Conservation (phyloP, 1,140 invertebrate genomes). For the Lepidurus apus region DNA sequence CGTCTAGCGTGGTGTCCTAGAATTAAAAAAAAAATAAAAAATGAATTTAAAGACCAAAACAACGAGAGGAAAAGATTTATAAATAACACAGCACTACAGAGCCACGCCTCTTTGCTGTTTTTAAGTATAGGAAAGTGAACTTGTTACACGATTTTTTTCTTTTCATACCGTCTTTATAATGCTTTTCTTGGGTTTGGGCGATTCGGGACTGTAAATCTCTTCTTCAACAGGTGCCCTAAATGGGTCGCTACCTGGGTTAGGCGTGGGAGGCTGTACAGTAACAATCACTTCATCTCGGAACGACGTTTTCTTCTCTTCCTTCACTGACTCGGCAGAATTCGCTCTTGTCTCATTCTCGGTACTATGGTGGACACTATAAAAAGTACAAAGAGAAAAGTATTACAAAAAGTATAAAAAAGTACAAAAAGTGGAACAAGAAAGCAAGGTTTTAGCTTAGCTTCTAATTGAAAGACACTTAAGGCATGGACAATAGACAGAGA, state of each 20-base stretch:
- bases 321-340: not conserved
- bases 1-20: slow-evolving; percentile 8
- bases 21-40: not conserved
- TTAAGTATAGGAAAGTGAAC: no score
- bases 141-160: not conserved
- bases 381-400: no score
- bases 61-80: not conserved
- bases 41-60: no score
- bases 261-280: slow-evolving; percentile 1
- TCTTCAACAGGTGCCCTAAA: slow-evolving; percentile 12
- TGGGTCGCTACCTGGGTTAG: not conserved
- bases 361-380: no score
- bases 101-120: slow-evolving; percentile 5
- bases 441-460: not conserved
- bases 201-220: slow-evolving; percentile 23
- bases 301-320: not conserved
- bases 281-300: not conserved
- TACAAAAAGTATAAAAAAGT: not conserved
- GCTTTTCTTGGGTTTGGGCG: slow-evolving; percentile 28
- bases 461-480: not conserved
- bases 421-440: not conserved
- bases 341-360: not conserved
- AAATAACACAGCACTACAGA: not conserved
- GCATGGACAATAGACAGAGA: no score
- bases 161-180: slow-evolving; percentile 27